phyloP scores from a whole-genome alignment of 2,113 vertebrate species.

The Prochilodus magdalenae region DNA sequence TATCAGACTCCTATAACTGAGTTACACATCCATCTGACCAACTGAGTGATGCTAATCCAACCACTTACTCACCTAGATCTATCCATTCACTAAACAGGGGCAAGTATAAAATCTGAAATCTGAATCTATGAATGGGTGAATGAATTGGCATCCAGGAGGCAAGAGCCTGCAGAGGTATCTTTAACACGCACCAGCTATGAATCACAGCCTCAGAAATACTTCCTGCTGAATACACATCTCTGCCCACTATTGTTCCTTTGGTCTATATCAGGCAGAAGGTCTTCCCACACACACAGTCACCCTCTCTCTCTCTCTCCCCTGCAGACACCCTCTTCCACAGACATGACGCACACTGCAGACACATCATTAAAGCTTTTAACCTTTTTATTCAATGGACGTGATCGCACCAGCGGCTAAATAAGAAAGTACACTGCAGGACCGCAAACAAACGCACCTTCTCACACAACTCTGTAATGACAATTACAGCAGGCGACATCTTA shows the following conservation, averaged over 20 bases:
- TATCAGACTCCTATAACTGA: no score
- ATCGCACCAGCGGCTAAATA: not conserved
- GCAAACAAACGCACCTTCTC: not conserved
- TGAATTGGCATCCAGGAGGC: not conserved
- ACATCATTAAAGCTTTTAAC: slow-evolving; percentile 1
- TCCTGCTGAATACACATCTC: slow-evolving; percentile 34
- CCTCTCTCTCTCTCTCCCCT: not conserved
- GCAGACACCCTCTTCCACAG: not conserved
- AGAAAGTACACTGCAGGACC: not conserved
- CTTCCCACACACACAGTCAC: slow-evolving; percentile 22
- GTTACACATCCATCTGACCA: no score
- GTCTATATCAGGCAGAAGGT: slow-evolving; percentile 24
- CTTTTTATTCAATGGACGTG: slow-evolving; percentile 4
- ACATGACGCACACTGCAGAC: slow-evolving; percentile 38
- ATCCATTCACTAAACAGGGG: no score
- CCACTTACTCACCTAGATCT: no score
- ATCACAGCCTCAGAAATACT: slow-evolving; percentile 43
- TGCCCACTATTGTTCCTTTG: not conserved
- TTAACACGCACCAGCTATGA: slow-evolving; percentile 27
- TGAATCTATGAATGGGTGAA: slow-evolving; percentile 24
- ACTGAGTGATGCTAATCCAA: no score
- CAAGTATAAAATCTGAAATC: not conserved
- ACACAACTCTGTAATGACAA: not conserved
- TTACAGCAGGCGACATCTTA: not conserved
- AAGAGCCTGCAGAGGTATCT: slow-evolving; percentile 1